phyloP scores from a whole-genome alignment of 2,888 invertebrate genomes.

The Hypercompe scribonia region DNA sequence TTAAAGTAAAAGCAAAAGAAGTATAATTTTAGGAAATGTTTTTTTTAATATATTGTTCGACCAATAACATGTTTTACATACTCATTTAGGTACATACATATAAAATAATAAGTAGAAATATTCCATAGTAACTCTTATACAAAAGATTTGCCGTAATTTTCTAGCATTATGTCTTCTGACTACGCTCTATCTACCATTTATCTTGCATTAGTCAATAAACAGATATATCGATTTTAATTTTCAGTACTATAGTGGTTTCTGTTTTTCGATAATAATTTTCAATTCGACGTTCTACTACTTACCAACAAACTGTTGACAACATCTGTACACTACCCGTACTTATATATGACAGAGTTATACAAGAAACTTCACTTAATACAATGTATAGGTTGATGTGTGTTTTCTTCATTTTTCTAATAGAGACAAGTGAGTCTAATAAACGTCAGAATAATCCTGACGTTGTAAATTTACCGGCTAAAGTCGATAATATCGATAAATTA shows the following conservation, averaged over 20 bases:
- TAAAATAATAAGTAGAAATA: background rate
- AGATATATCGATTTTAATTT: too few species aligned
- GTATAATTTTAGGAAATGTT: too few species aligned
- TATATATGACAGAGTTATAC: conserved; percentile 23
- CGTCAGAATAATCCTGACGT: background rate
- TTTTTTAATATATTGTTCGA: too few species aligned
- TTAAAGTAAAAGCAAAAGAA: too few species aligned
- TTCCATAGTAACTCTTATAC: background rate
- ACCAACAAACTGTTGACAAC: conserved; percentile 23
- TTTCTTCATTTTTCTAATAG: conserved; percentile 42
- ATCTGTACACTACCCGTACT: conserved; percentile 20
- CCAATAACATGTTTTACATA: too few species aligned
- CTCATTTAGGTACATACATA: background rate
- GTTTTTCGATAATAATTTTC: background rate
- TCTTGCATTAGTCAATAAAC: too few species aligned
- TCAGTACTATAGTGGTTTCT: background rate
- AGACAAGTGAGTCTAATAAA: conserved; percentile 29
- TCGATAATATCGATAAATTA: background rate
- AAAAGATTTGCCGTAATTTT: background rate
- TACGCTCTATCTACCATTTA: too few species aligned
- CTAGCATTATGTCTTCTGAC: background rate
- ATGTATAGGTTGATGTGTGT: conserved; percentile 52
- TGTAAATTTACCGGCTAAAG: background rate
- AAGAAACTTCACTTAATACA: conserved; percentile 11
- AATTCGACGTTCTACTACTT: background rate